phyloP scores from a whole-genome alignment of 37 sponge, comb jelly and placozoan genomes.

The Petrosia ficiformis region DNA sequence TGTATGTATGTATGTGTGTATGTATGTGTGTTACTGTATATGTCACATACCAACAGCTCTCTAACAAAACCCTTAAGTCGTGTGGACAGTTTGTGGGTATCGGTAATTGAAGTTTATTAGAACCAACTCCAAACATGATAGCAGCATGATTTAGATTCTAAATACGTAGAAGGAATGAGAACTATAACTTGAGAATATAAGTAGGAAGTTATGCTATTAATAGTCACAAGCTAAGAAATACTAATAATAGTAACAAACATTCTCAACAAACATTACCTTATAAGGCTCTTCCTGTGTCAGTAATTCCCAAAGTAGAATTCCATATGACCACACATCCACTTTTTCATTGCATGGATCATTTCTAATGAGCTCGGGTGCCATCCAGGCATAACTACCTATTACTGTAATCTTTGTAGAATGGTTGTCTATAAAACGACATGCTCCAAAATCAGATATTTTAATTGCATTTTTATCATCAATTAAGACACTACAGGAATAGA shows the following conservation, averaged over 20 bases:
- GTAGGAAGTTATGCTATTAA: too few relatives aligned
- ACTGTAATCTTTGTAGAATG: conserved; percentile 83
- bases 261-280: conserved; percentile 46
- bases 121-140: conserved; percentile 86
- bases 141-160: conserved; percentile 65
- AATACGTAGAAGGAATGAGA: neutral
- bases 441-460: conserved; percentile 90
- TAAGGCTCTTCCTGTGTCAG: conserved; percentile 78
- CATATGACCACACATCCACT: conserved; percentile 89
- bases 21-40: neutral
- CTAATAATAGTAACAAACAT: too few relatives aligned
- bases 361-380: conserved; percentile 86
- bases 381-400: conserved; percentile 86
- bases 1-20: too few relatives aligned
- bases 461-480: conserved; percentile 46
- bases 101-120: conserved; percentile 67
- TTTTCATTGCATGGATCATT: conserved; percentile 81
- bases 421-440: conserved; percentile 61
- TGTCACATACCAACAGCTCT: conserved; percentile 71
- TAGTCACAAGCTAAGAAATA: too few relatives aligned
- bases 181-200: neutral
- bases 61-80: conserved; percentile 64
- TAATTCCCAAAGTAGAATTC: conserved; percentile 85
- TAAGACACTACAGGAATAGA: conserved; percentile 83
- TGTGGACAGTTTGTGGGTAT: conserved; percentile 74